Evolutionary conservation across 2,113 vertebrate genomes (phyloP), one percentile per base, ranked within the genome.

Genomic region (Vulpes lagopus): DNA sequence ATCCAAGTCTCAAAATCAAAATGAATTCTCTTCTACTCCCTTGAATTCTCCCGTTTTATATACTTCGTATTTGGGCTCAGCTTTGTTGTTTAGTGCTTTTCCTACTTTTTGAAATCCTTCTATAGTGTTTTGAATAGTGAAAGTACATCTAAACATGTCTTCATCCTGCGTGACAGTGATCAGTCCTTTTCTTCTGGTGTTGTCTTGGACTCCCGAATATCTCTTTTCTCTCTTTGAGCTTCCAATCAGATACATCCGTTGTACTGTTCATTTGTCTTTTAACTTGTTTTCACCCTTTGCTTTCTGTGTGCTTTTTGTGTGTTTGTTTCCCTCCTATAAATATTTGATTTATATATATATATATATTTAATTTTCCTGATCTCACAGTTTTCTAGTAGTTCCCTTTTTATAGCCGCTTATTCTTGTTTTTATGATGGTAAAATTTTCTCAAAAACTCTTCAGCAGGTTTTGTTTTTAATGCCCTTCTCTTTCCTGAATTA

Each of bases 391-490:
- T 93, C n/a, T 17, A 16, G 17, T 82, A 27, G 30, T 64, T 91
- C 8, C 9, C 49, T 84, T 91, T 64, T 96, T 43, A 76, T 53
- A 82, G 67, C 14, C 10, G 30, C 27, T 89, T 49, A 35, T 62
- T 94, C 57, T 93, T 79, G 0, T 80, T 89, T 94, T 94, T 90
- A 76, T 81, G 73, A 25, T 78, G 25, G 27, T 62, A 94, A 60
- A n/a, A 62, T 90, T 64, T 84, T 86, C 38, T 90, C 60, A 95
- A 59, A 80, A 73, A 87, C 53, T 89, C 3, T 65, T 43, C 51
- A 53, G 62, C 53, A 38, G 49, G n/a, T 53, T 62, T 86, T 92
- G 32, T 73, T 96, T 84, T 83, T 62, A 73, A 35, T 89, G 53
- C 11, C 60, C 9, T 35, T 88, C 25, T 49, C 11, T 43, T 79